Evolutionary conservation across 2,797 vertebrate species (phyloP).

Genomic region (Pachyuromys duprasi): DNA sequence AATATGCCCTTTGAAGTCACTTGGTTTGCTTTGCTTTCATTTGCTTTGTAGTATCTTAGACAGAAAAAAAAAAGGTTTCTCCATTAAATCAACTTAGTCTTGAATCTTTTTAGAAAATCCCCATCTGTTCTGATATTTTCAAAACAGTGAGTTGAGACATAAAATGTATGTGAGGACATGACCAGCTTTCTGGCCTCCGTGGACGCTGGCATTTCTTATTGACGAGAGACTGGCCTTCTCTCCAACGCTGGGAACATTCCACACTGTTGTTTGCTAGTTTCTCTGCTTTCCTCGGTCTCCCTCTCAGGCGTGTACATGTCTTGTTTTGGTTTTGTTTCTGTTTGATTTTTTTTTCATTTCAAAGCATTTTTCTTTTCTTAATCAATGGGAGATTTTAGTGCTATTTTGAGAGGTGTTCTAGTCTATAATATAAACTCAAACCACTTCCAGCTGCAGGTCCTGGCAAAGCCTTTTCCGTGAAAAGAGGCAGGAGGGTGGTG

Average conservation of each 20-base stretch:
- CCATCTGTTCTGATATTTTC: constrained; percentile 78
- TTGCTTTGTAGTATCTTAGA: constrained; percentile 83
- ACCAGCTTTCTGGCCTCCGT: constrained; percentile 70
- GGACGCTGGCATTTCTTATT: constrained; percentile 79
- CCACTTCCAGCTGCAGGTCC: neutral
- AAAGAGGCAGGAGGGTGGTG: neutral
- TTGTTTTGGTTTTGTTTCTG: neutral
- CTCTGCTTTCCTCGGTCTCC: neutral
- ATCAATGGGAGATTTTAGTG: neutral
- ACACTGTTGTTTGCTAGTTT: neutral
- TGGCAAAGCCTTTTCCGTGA: neutral
- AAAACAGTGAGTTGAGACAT: constrained; percentile 63
- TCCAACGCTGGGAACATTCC: neutral
- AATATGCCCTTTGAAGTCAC: constrained; percentile 80
- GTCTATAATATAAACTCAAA: neutral
- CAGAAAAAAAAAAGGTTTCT: constrained; percentile 82
- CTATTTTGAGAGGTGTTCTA: neutral
- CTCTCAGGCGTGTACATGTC: neutral
- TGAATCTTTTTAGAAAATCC: constrained; percentile 61
- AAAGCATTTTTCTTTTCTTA: constrained; percentile 15
- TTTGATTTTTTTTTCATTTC: neutral
- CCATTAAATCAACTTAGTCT: constrained; percentile 82
- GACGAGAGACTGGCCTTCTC: constrained; percentile 68
- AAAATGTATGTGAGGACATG: constrained; percentile 74
- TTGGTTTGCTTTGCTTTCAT: constrained; percentile 81